Percentiles rank a stretch among this genome's conserved stretches.
Evolutionary conservation across 2,797 vertebrate species (phyloP).

Genomic region (Fundulus diaphanus): DNA sequence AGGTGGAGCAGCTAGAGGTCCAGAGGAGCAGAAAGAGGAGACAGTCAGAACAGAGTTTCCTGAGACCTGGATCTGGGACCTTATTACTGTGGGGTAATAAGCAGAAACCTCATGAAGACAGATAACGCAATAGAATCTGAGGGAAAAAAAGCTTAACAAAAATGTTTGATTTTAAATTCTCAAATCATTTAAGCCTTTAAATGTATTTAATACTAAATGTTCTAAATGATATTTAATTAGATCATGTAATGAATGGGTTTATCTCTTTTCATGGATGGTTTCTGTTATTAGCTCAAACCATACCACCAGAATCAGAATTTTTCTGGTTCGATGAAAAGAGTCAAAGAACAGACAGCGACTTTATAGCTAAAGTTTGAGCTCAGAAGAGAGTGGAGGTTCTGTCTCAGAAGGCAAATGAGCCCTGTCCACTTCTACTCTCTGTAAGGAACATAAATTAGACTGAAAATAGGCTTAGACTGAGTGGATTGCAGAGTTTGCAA

Average conservation of each 20-base stretch:
- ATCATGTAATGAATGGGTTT: background rate
- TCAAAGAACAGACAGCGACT: no score
- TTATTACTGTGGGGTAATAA: slow-evolving; percentile 82
- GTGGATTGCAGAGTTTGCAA: no score
- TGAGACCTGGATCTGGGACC: slow-evolving; percentile 87
- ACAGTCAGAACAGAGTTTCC: slow-evolving; percentile 77
- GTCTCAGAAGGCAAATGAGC: no score
- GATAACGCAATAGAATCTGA: background rate
- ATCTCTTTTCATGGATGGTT: no score
- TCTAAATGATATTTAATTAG: background rate
- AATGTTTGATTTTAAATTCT: background rate
- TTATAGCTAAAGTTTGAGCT: no score
- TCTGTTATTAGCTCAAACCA: no score
- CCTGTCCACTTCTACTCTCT: no score
- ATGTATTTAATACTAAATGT: background rate
- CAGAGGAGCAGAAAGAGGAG: slow-evolving; percentile 31
- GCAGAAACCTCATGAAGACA: slow-evolving; percentile 5
- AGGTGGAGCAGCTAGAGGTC: fast-evolving
- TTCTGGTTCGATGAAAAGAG: no score
- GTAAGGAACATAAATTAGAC: no score
- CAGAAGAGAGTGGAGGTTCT: no score
- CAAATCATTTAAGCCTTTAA: background rate
- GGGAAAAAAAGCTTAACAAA: background rate
- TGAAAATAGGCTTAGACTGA: no score
- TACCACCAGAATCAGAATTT: no score